Conservation (phyloP, 2,113 vertebrate genomes). For the Microtus richardsoni region DNA sequence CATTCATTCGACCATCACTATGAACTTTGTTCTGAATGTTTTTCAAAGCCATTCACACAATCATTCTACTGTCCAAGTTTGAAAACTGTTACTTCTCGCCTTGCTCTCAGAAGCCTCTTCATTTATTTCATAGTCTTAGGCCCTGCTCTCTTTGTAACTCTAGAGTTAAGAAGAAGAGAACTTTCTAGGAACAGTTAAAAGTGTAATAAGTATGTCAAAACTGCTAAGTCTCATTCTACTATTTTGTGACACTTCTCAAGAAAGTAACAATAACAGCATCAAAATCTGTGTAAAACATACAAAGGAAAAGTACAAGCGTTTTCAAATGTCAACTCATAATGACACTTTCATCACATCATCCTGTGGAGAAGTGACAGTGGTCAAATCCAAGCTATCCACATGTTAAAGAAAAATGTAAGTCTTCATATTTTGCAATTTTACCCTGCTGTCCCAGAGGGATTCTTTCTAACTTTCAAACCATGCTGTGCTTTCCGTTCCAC, state of each 20-base stretch:
- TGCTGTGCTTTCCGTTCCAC: neutral
- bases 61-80: neutral
- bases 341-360: neutral
- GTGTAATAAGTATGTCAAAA: conserved; percentile 54
- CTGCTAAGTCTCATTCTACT: neutral
- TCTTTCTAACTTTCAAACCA: neutral
- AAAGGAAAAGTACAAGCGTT: neutral
- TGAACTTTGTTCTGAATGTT: neutral
- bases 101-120: neutral
- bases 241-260: conserved; percentile 28
- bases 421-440: neutral
- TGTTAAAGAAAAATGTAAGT: neutral
- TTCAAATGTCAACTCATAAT: neutral
- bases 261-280: neutral
- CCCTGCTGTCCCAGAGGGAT: neutral
- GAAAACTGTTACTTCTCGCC: neutral
- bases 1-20: neutral
- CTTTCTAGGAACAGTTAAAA: conserved; percentile 38
- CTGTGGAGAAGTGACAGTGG: neutral
- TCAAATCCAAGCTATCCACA: neutral
- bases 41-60: neutral
- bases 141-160: conserved; percentile 7
- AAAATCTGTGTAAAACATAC: neutral
- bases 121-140: conserved; percentile 34
- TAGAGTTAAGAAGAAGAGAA: neutral